These are phyloP conservation scores for Nomada fucata DNA, from an alignment of 2,888 invertebrate genomes.

Conservation along the genomic window DNA sequence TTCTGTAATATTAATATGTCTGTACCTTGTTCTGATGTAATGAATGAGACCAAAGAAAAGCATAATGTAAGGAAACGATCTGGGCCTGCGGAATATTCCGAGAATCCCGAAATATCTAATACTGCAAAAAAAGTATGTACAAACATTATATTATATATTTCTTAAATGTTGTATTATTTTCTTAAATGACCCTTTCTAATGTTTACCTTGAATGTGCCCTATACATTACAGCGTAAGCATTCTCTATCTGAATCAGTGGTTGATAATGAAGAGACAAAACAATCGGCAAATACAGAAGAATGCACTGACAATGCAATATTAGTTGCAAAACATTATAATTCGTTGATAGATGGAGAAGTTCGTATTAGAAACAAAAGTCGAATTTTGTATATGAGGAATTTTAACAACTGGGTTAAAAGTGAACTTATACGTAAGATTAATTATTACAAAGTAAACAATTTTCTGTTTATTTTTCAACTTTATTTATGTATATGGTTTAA, in stretches of 20 bases:
- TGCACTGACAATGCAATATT: constrained; percentile 85
- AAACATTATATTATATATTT: constrained; percentile 12
- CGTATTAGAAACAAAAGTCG: constrained; percentile 93
- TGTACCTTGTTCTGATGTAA: constrained; percentile 15
- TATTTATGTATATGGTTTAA: not conserved
- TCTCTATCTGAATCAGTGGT: constrained; percentile 73
- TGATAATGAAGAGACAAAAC: constrained; percentile 61
- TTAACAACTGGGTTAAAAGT: constrained; percentile 99
- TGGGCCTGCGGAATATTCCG: not conserved
- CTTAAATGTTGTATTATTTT: not conserved
- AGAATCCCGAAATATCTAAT: constrained; percentile 22
- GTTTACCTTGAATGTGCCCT: not conserved
- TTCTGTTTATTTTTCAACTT: not conserved
- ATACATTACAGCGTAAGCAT: constrained; percentile 45
- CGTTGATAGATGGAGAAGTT: constrained; percentile 92
- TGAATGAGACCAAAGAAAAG: constrained; percentile 30
- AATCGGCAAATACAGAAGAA: constrained; percentile 44
- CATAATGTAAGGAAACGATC: constrained; percentile 6
- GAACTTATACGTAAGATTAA: constrained; percentile 92
- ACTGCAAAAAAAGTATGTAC: constrained; percentile 25
- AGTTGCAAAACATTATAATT: constrained; percentile 98
- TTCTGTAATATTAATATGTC: constrained; percentile 37
- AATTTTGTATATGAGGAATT: constrained; percentile 97
- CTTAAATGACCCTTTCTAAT: not conserved
- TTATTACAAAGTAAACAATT: constrained; percentile 1